These are phyloP conservation scores for Oreortyx pictus DNA, from an alignment of 2,797 vertebrate genomes.

Conservation along the genomic window DNA sequence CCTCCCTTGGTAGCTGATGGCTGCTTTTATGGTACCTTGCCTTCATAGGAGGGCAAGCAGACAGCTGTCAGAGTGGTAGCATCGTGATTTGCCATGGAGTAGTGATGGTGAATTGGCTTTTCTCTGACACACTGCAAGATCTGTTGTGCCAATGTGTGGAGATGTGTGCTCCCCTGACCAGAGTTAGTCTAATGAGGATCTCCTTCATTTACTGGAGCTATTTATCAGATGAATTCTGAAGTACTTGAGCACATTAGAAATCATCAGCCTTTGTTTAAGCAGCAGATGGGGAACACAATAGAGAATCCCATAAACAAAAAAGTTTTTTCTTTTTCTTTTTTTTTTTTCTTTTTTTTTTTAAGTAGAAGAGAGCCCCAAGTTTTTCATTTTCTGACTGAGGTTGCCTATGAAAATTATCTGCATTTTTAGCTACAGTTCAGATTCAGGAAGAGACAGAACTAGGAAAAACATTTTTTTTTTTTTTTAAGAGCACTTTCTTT, in stretches of 20 bases:
- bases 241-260: neutral
- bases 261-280: neutral
- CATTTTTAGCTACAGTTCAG: conserved; percentile 8
- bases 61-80: neutral
- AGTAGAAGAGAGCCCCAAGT: neutral
- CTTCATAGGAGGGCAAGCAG: neutral
- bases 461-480: neutral
- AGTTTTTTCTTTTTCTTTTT: neutral
- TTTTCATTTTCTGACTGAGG: conserved; percentile 5
- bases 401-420: neutral
- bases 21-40: neutral
- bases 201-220: neutral
- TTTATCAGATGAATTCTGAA: neutral
- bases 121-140: neutral
- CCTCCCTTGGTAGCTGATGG: neutral
- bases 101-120: neutral
- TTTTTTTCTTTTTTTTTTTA: neutral
- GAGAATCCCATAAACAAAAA: neutral
- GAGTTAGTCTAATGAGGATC: neutral
- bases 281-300: neutral
- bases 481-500: neutral
- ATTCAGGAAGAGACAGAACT: neutral
- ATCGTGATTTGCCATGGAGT: neutral
- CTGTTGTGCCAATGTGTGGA: fast-evolving
- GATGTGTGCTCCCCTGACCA: neutral